Base-by-base conservation (phyloP, 1,140 invertebrate genomes). In the Atopsyche davidsoni region DNA sequence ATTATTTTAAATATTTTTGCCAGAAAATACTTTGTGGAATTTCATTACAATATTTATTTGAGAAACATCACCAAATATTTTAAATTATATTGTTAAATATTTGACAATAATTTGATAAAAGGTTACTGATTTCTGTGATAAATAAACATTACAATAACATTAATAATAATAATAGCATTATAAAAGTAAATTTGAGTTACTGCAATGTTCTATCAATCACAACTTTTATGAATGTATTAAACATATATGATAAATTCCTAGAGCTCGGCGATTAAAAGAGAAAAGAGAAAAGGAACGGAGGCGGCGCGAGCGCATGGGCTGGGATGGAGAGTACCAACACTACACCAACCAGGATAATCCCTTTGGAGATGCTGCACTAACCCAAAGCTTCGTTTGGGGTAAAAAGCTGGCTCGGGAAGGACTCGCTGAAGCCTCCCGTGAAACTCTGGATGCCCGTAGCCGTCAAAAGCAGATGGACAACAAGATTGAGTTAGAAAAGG, bases 321-420 rank as follows among this genome's bases (percentile, higher is more conserved):
- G 92, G 92, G 92, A 96, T 70, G 90, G 90, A 59, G 92, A 96
- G 67, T 94, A 96, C 66, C 75, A 92, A 16, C 92, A 93, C 60
- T 99, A 98, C 63, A 98, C 95, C 9, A 97, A 99, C 70, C 86
- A 86, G 17, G 95, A 98, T 67, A 99, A 99, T 76, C 96, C 96
- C 0, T 99, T 98, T 74, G 96, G 96, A 2, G 96, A 99, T 78
- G 89, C 87, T 9, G 92, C 93, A 66, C 76, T 98, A 4, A 72
- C 70, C 10, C 62, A 75, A 14, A 92, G 91, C 0, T 99, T 99
- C 75, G 87, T 96, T 3, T 99, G 96, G 96, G 79, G 78, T 1
- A 98, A 98, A 66, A 99, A 99, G 68, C 72, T 98, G 23, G 86
- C 94, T 55, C 94, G 96, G 61, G 94, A 98, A 67, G 96, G 96